Base-by-base conservation (phyloP, 2,888 invertebrate genomes). In the Caenorhabditis sp. region DNA sequence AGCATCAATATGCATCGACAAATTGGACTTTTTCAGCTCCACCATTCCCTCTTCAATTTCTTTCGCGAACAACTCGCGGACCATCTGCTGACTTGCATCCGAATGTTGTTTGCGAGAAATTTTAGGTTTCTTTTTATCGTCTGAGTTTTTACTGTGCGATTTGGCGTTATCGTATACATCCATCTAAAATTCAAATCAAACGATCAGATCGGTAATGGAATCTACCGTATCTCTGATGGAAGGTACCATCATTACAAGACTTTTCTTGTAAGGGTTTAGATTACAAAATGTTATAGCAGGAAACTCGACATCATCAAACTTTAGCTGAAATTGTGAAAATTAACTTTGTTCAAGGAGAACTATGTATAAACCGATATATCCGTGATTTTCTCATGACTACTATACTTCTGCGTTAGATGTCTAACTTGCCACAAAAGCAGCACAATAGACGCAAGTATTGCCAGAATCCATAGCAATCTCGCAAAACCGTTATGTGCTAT, bases 91-190 rank as follows among this genome's bases (percentile, higher is more conserved):
- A 26, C 83, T 68, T 2, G 71, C 70, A 37, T 72, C 85, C 1
- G 83, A 80, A 35, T 84, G 82, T 74, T 86, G 80, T 72, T 83
- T 87, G 22, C 88, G 64, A 18, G 77, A 71, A 53, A 83, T 74
- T 78, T 85, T 88, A 4, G 85, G 80, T 51, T 87, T 84, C 56
- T 86, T 86, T 44, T 82, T 80, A 4, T 84, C 79, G 26, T 82
- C 84, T 20, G 67, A 68, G 13, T 64, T 50, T 78, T 88, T 88
- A 32, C 85, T 85, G 62, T 81, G 84, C 11, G 84, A 64, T 67
- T 88, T 88, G 5, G 88, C 88, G 32, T 88, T 88, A 71, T 88
- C 88, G 71, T 88, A 88, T 13, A 88, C 88, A 62, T 88, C 88
- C 87, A 88, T 88, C 88, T 88, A 32, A n/a, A 64, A 11, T 37